Evolutionary conservation across 2,888 invertebrate species (phyloP).

Genomic region (Hydroisotoma schaefferi): DNA sequence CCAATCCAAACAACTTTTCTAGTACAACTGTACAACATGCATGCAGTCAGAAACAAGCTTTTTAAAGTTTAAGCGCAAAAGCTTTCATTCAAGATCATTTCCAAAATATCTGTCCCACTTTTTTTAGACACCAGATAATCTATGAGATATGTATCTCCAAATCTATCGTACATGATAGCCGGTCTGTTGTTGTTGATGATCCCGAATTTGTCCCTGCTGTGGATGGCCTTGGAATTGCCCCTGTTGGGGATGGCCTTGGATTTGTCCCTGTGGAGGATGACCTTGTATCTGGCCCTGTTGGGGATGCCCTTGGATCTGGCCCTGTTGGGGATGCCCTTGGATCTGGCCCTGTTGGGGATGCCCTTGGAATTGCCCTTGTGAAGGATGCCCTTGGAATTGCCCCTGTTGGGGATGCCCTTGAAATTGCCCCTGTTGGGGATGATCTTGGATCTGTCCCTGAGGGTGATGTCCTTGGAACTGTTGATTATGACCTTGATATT

Average conservation of each 20-base stretch:
- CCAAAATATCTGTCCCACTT: no score
- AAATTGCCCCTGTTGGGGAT: constrained; percentile 47
- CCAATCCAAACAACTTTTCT: no score
- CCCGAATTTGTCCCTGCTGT: constrained; percentile 47
- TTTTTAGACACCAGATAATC: no score
- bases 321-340: constrained; percentile 24
- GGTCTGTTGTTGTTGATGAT: constrained; percentile 47
- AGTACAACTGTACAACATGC: no score
- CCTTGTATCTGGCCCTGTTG: constrained; percentile 42
- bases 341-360: constrained; percentile 15
- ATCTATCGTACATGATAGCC: constrained; percentile 23
- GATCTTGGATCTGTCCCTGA: constrained; percentile 44
- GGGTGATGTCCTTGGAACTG: constrained; percentile 48
- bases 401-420: constrained; percentile 46
- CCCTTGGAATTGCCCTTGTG: constrained; percentile 45
- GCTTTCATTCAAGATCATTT: no score
- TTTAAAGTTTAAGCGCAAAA: no score
- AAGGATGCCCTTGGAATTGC: constrained; percentile 45
- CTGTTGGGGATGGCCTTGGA: constrained; percentile 49
- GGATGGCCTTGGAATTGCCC: constrained; percentile 47
- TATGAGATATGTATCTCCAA: no score
- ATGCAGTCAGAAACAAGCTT: no score
- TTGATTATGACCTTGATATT: constrained; percentile 32
- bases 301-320: constrained; percentile 43
- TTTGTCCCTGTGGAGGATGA: constrained; percentile 44